Percentiles rank a stretch among this genome's conserved stretches.
Evolutionary conservation across 2,888 invertebrate species (phyloP).

Genomic region (Drosophila bunnanda): DNA sequence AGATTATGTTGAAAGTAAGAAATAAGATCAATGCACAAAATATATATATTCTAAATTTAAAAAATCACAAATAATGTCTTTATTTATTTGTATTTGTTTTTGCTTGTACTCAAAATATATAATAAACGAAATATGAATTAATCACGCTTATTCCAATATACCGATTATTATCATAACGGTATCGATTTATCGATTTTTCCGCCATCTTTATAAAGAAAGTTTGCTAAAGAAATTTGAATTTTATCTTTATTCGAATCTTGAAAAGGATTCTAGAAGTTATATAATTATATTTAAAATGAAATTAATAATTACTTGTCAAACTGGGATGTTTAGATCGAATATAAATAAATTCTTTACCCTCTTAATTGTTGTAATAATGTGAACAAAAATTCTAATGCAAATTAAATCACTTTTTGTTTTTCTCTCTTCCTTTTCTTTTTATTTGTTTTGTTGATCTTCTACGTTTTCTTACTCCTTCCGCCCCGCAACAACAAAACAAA

Average conservation of each 20-base stretch:
- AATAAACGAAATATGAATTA: no score
- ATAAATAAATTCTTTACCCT: not conserved
- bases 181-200: no score
- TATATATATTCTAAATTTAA: not conserved
- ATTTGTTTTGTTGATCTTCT: conserved; percentile 13
- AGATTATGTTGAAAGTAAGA: not conserved
- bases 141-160: no score
- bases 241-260: no score
- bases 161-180: no score
- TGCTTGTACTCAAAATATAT: not conserved
- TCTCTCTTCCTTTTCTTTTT: conserved; percentile 46
- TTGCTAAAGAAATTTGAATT: no score
- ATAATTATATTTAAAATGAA: no score
- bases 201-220: no score
- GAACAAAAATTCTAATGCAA: conserved; percentile 66
- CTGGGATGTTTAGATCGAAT: conserved; percentile 3
- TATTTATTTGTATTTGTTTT: not conserved
- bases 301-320: not conserved
- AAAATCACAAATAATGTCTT: not conserved
- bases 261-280: no score
- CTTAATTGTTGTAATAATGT: conserved; percentile 37
- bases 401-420: conserved; percentile 65
- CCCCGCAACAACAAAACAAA: conserved; percentile 28
- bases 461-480: conserved; percentile 8
- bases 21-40: not conserved